Evolutionary conservation across 2,888 invertebrate species (phyloP).

Genomic region (Cylindroiulus punctatus): DNA sequence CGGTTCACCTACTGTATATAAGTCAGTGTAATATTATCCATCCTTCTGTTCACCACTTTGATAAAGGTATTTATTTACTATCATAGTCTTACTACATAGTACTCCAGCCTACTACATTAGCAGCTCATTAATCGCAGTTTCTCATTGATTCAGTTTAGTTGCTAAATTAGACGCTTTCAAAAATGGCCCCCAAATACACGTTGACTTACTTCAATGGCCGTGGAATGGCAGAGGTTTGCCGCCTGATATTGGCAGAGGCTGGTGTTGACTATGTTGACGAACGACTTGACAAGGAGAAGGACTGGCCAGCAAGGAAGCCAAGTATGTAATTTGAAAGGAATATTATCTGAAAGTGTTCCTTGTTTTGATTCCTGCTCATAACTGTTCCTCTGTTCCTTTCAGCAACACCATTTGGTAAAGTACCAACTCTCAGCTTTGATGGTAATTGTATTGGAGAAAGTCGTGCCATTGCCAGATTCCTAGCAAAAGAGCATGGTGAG

Average conservation of each 20-base stretch:
- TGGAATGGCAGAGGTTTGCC: conserved; percentile 70
- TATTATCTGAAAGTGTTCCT: neutral
- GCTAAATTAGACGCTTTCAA: neutral
- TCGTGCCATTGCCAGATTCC: conserved; percentile 59
- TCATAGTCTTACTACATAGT: too few relatives aligned
- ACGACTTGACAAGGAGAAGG: conserved; percentile 51
- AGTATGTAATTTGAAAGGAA: neutral
- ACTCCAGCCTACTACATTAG: too few relatives aligned
- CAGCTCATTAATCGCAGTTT: too few relatives aligned
- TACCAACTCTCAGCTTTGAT: conserved; percentile 60
- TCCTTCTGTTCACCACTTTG: neutral
- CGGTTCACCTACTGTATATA: neutral
- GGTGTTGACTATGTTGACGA: conserved; percentile 55
- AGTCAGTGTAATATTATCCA: neutral
- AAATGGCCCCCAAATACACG: conserved; percentile 63
- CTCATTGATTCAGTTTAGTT: neutral
- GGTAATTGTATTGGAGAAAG: conserved; percentile 58
- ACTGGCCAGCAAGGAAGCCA: conserved; percentile 53
- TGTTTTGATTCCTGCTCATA: neutral
- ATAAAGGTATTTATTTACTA: neutral
- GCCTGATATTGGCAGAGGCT: conserved; percentile 54
- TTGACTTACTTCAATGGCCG: conserved; percentile 68
- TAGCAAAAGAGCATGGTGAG: conserved; percentile 60
- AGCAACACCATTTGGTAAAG: conserved; percentile 37
- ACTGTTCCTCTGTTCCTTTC: neutral